Conservation (phyloP, 2,888 invertebrate species). For the Tinea trinotella region DNA sequence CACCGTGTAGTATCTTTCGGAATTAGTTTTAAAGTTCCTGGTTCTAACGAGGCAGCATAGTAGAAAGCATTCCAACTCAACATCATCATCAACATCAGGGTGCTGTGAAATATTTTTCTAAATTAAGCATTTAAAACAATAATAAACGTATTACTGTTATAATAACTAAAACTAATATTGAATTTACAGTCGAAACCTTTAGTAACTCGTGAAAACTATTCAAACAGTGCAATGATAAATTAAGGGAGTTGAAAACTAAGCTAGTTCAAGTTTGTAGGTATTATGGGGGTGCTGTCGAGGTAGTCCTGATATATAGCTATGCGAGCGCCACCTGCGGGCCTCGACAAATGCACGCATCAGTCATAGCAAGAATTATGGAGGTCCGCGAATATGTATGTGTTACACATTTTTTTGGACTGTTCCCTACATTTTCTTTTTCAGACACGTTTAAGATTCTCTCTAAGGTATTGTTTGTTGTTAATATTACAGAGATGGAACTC, state of each 20-base stretch:
- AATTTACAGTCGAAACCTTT: background rate
- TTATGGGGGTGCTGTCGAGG: slow-evolving; percentile 20
- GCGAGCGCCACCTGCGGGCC: slow-evolving; percentile 29
- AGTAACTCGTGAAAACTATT: slow-evolving; percentile 16
- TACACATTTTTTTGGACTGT: background rate
- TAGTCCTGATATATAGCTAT: slow-evolving; percentile 31
- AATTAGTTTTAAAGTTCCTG: no score
- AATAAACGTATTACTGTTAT: no score
- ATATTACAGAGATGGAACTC: no score
- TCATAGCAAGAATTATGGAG: slow-evolving; percentile 32
- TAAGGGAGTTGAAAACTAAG: slow-evolving; percentile 29
- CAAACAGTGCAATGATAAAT: slow-evolving; percentile 28
- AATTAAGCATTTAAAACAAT: no score
- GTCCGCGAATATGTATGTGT: slow-evolving; percentile 9
- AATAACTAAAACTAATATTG: background rate
- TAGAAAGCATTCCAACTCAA: no score
- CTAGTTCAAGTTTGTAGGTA: slow-evolving; percentile 26
- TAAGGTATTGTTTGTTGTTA: background rate
- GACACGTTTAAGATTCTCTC: background rate
- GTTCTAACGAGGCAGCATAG: no score
- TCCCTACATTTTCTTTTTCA: background rate
- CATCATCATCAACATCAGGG: no score
- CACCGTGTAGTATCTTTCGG: no score
- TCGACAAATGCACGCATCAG: slow-evolving; percentile 39
- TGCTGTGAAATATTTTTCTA: no score